A percentile compares a stretch with the other conserved stretches of the same genome.
Conservation (phyloP, 2,888 invertebrate genomes). For the Formica aserva region DNA sequence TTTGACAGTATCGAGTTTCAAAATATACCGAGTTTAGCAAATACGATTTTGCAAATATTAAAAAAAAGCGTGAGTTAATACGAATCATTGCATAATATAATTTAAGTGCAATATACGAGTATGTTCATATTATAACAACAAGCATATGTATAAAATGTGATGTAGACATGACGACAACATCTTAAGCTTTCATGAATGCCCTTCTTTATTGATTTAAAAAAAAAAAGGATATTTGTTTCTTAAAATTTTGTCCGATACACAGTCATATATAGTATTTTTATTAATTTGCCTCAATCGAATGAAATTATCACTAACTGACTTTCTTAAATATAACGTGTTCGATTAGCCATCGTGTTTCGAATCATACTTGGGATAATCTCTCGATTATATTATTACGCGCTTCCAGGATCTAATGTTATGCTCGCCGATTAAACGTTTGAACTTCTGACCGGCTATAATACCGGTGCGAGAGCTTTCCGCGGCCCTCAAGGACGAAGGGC, state of each 20-base stretch:
- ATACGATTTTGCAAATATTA: not conserved
- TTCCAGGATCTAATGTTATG: conserved; percentile 38
- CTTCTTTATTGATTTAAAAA: not conserved
- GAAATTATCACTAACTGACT: not conserved
- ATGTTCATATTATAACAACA: not conserved
- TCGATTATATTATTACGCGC: conserved; percentile 23
- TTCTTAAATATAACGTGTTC: not conserved
- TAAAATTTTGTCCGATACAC: not conserved
- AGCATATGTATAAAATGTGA: not conserved
- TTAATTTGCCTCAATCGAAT: not conserved
- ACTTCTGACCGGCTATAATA: conserved; percentile 25
- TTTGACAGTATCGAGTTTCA: not conserved
- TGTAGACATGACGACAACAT: not conserved
- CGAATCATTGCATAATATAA: not conserved
- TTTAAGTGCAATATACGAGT: not conserved
- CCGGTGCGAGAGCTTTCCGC: conserved; percentile 58
- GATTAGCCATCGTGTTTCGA: not conserved
- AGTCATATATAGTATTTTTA: not conserved
- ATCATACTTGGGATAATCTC: not conserved
- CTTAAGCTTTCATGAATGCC: not conserved
- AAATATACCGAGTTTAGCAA: not conserved
- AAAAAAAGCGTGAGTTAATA: not conserved
- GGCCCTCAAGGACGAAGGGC: conserved; percentile 79
- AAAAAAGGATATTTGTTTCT: not conserved
- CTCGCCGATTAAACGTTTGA: conserved; percentile 48